These are phyloP conservation scores for Gymnodraco acuticeps DNA, from an alignment of 2,797 vertebrate genomes.

Conservation along the genomic window DNA sequence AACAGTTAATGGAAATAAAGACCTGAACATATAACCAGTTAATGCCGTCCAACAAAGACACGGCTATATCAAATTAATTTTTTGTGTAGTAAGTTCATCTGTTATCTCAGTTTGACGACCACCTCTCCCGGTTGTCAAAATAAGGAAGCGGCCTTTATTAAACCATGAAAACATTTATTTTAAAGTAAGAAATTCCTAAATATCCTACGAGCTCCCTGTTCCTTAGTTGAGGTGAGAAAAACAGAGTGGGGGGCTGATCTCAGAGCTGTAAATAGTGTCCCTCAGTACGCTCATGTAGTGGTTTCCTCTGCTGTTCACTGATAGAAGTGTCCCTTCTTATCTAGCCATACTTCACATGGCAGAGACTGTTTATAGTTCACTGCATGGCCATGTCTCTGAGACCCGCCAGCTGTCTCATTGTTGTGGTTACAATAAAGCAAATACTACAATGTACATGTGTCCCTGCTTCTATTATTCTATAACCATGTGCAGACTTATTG, in stretches of 20 bases:
- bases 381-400: conserved; percentile 1
- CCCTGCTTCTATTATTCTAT: neutral
- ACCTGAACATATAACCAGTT: neutral
- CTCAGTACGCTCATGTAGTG: conserved; percentile 1
- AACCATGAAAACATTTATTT: neutral
- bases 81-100: neutral
- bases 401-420: conserved; percentile 36
- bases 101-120: neutral
- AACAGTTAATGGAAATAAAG: neutral
- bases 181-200: neutral
- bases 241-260: neutral
- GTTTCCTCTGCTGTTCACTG: conserved; percentile 24
- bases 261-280: neutral
- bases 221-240: neutral
- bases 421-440: conserved; percentile 65
- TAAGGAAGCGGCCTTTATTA: neutral
- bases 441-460: conserved; percentile 9
- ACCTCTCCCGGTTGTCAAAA: conserved; percentile 1
- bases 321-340: conserved; percentile 46
- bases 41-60: neutral
- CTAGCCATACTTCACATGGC: conserved; percentile 13
- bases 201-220: neutral
- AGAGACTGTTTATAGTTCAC: conserved; percentile 29
- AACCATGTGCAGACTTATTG: too few species aligned
- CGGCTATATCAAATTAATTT: too few species aligned